phyloP scores from a whole-genome alignment of 2,888 invertebrate genomes.

The Volucella bombylans region DNA sequence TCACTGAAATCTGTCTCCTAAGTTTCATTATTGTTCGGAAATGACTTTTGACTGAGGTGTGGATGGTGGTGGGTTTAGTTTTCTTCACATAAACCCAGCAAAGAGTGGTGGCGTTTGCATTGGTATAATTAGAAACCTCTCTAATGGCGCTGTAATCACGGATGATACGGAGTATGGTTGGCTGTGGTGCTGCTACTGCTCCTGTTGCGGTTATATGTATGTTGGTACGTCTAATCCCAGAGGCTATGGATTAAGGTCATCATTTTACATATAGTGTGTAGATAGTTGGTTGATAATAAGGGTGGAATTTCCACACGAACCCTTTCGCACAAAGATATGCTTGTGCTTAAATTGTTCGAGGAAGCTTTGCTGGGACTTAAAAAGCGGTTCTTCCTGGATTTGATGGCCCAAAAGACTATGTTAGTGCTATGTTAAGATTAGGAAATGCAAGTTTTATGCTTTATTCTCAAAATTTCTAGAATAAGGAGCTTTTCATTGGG shows the following conservation, averaged over 20 bases:
- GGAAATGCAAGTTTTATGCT: not conserved
- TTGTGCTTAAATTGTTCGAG: slow-evolving; percentile 10
- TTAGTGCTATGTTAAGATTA: not conserved
- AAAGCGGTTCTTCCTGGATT: not conserved
- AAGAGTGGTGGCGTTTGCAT: slow-evolving; percentile 34
- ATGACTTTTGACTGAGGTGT: slow-evolving; percentile 16
- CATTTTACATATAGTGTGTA: slow-evolving; percentile 23
- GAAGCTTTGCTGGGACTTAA: slow-evolving; percentile 3
- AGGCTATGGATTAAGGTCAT: slow-evolving; percentile 39
- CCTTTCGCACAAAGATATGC: not conserved
- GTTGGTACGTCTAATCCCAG: slow-evolving; percentile 7
- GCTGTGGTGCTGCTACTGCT: slow-evolving; percentile 1
- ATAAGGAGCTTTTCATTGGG: no score
- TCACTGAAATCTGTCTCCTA: slow-evolving; percentile 9
- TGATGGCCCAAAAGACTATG: not conserved
- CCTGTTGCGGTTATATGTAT: slow-evolving; percentile 19
- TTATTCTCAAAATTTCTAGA: no score
- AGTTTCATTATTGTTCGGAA: slow-evolving; percentile 28
- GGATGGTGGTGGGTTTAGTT: slow-evolving; percentile 11
- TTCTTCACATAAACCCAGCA: slow-evolving; percentile 20
- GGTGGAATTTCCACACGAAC: not conserved
- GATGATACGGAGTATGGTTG: slow-evolving; percentile 4
- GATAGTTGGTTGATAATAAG: not conserved
- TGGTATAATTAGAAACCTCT: slow-evolving; percentile 59
- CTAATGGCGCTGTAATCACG: not conserved